Percentiles rank a stretch among this genome's conserved stretches.
These are phyloP conservation scores for Amblyornis subalaris DNA, from an alignment of 2,113 vertebrate genomes.

Conservation along the genomic window DNA sequence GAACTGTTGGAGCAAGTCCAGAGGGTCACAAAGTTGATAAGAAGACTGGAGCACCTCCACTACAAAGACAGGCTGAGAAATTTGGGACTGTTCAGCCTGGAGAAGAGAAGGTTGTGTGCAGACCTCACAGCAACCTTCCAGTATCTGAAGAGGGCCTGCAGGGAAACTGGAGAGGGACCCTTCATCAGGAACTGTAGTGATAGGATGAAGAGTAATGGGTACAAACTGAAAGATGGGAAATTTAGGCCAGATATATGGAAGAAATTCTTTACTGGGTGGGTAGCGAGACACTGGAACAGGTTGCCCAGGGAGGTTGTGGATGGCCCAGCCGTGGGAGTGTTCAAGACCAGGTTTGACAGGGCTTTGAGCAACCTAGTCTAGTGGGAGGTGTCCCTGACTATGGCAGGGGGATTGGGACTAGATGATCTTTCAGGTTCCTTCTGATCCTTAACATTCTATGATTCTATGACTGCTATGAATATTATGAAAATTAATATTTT, in stretches of 20 bases:
- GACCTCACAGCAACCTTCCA: background rate
- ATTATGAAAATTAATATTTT: background rate
- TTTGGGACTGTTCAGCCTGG: background rate
- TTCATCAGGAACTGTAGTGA: background rate
- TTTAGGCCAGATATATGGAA: background rate
- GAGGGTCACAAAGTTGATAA: background rate
- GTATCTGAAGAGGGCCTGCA: fast-evolving
- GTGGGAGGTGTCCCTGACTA: background rate
- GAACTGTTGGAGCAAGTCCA: background rate
- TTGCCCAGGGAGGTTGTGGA: background rate
- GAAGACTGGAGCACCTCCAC: fast-evolving
- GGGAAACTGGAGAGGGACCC: background rate
- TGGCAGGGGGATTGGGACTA: background rate
- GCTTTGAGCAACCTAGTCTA: background rate
- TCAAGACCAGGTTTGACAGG: background rate
- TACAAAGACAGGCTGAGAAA: background rate
- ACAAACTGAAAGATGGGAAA: background rate
- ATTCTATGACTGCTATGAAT: background rate
- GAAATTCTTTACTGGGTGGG: background rate
- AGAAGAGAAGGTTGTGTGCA: background rate
- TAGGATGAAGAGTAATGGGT: too few relatives aligned
- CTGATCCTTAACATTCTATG: background rate
- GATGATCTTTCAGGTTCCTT: background rate
- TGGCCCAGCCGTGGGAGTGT: background rate
- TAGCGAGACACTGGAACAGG: background rate